Conservation (phyloP, 2,113 vertebrate species). For the Panthera leo region DNA sequence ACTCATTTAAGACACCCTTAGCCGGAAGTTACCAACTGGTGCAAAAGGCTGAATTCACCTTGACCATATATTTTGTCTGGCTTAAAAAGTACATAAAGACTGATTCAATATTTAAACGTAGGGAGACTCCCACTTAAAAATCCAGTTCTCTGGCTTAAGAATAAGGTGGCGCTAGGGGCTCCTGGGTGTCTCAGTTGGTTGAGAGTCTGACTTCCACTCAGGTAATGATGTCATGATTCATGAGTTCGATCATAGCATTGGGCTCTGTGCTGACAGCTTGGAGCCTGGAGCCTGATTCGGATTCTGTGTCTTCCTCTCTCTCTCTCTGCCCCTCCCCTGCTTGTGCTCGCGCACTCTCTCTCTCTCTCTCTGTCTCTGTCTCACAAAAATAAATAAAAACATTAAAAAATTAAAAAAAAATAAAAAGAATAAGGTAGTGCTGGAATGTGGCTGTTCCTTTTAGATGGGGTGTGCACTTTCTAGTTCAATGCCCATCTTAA, state of each 20-base stretch:
- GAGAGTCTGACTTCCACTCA: too few relatives aligned
- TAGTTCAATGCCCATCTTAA: background rate
- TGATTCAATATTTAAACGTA: background rate
- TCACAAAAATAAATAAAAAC: too few relatives aligned
- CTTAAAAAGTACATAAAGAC: background rate
- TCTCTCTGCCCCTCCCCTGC: too few relatives aligned
- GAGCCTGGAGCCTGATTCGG: too few relatives aligned
- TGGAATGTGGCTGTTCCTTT: background rate
- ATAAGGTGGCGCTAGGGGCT: background rate
- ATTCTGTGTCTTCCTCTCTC: too few relatives aligned
- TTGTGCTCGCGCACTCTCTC: too few relatives aligned
- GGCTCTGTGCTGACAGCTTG: too few relatives aligned
- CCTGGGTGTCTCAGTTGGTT: too few relatives aligned
- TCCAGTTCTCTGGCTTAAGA: background rate
- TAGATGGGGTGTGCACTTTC: background rate
- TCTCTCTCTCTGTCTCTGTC: too few relatives aligned
- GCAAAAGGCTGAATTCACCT: background rate
- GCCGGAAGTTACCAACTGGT: background rate
- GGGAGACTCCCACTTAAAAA: background rate
- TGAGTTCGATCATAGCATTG: too few relatives aligned
- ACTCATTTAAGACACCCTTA: background rate
- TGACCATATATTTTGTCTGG: background rate
- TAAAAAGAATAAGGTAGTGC: background rate
- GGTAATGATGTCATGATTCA: too few relatives aligned
- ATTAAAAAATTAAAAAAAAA: too few relatives aligned